Conservation (phyloP, 1,140 invertebrate species). For the Lasioglossum albipes region DNA sequence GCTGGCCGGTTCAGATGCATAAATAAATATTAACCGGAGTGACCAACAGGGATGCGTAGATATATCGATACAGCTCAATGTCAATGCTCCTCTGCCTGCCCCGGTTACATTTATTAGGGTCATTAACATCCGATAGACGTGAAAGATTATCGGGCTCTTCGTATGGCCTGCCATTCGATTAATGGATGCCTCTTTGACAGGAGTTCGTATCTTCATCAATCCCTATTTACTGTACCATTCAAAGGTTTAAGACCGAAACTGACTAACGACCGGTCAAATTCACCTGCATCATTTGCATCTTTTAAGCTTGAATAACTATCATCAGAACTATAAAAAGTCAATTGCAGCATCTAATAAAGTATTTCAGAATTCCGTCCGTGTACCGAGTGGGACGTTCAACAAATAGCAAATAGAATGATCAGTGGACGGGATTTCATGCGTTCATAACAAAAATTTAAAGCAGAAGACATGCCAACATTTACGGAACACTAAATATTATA, state of each 20-base stretch:
- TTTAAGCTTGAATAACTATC: not conserved
- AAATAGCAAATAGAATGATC: too few relatives aligned
- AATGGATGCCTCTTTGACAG: constrained; percentile 40
- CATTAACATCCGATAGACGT: constrained; percentile 77
- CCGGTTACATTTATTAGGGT: constrained; percentile 78
- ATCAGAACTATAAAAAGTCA: not conserved
- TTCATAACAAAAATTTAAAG: too few relatives aligned
- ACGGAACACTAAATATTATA: too few relatives aligned
- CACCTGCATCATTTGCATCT: constrained; percentile 13
- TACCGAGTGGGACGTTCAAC: too few relatives aligned
- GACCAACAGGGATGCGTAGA: constrained; percentile 64
- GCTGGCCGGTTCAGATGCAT: constrained; percentile 64
- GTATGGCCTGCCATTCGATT: constrained; percentile 27
- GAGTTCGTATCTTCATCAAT: constrained; percentile 30
- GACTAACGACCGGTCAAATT: too few relatives aligned
- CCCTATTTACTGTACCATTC: constrained; percentile 8
- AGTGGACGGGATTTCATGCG: too few relatives aligned
- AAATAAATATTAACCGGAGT: constrained; percentile 77
- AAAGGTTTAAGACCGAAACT: not conserved
- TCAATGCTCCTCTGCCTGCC: constrained; percentile 74
- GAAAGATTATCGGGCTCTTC: constrained; percentile 59
- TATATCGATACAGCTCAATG: constrained; percentile 75
- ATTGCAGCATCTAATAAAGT: too few relatives aligned
- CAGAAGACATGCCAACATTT: too few relatives aligned
- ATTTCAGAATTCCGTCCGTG: too few relatives aligned